Conservation (phyloP, 2,113 vertebrate species). For the Halichoerus grypus region DNA sequence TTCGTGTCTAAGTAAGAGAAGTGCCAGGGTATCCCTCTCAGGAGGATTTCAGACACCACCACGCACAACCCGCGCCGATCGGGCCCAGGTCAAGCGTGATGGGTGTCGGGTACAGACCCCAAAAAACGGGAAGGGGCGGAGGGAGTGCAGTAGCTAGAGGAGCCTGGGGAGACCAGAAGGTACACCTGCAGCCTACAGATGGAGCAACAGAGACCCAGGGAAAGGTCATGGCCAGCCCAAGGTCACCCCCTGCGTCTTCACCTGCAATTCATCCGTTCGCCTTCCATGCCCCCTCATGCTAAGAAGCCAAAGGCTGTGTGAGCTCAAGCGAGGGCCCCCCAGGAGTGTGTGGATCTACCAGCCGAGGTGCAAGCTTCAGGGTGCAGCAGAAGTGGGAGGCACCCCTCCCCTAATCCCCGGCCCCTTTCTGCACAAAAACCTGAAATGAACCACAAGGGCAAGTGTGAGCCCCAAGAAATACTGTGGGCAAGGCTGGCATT, state of each 20-base stretch:
- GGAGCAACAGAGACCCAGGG: neutral
- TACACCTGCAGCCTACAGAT: neutral
- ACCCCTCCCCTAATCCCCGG: neutral
- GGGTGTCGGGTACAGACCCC: fast-evolving
- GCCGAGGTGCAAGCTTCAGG: neutral
- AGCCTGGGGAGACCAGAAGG: neutral
- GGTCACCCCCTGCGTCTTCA: neutral
- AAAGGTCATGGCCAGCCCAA: neutral
- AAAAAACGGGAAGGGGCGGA: neutral
- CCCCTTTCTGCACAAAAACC: neutral
- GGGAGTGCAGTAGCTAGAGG: neutral
- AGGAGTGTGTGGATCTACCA: neutral
- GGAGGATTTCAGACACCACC: neutral
- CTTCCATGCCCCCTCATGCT: neutral
- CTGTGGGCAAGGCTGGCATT: neutral
- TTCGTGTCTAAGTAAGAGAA: neutral
- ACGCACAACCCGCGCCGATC: fast-evolving
- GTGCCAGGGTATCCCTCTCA: too few species aligned
- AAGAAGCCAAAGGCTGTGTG: fast-evolving
- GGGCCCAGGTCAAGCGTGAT: neutral
- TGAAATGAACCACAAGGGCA: neutral
- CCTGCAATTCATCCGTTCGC: fast-evolving
- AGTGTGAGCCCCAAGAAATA: neutral
- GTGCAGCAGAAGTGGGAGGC: neutral
- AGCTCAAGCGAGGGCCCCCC: neutral